Percentiles rank a stretch among this genome's conserved stretches.
These are phyloP conservation scores for Pelobates fuscus DNA, from an alignment of 2,113 vertebrate genomes.

Conservation along the genomic window DNA sequence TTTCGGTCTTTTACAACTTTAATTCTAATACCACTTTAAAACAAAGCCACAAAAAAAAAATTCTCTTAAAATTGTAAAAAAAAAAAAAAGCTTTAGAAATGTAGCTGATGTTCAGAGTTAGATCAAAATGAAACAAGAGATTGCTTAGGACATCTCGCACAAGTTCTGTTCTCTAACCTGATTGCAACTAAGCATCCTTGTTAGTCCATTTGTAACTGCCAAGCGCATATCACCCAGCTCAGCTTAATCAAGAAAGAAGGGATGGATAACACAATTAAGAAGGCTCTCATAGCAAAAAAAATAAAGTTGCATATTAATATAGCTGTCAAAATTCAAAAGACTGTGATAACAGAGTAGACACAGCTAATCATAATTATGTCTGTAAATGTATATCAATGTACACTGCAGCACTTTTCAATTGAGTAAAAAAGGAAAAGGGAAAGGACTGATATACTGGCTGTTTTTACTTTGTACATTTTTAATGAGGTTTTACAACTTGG, in stretches of 20 bases:
- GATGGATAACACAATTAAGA: conserved; percentile 10
- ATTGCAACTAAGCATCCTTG: conserved; percentile 20
- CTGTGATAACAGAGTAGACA: neutral
- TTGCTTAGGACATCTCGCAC: neutral
- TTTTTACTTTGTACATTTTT: too few species aligned
- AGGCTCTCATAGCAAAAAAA: conserved; percentile 12
- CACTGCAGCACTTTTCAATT: too few species aligned
- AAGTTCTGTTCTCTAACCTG: conserved; percentile 13
- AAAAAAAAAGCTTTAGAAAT: neutral
- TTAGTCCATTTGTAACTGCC: conserved; percentile 13
- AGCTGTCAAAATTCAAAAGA: conserved; percentile 4
- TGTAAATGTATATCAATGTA: neutral
- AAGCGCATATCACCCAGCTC: conserved; percentile 18
- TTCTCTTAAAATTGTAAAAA: too few species aligned
- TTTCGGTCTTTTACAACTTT: too few species aligned
- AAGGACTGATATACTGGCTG: too few species aligned
- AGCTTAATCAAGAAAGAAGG: conserved; percentile 18
- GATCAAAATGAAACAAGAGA: conserved; percentile 15
- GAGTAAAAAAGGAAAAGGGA: too few species aligned
- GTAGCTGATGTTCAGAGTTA: neutral
- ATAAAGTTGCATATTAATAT: conserved; percentile 9
- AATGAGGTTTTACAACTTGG: too few species aligned
- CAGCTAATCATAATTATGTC: neutral
- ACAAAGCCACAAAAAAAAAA: too few species aligned
- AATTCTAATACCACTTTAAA: too few species aligned